Evolutionary conservation across 1,140 invertebrate genomes (phyloP).

Genomic region (Cherax quadricarinatus): DNA sequence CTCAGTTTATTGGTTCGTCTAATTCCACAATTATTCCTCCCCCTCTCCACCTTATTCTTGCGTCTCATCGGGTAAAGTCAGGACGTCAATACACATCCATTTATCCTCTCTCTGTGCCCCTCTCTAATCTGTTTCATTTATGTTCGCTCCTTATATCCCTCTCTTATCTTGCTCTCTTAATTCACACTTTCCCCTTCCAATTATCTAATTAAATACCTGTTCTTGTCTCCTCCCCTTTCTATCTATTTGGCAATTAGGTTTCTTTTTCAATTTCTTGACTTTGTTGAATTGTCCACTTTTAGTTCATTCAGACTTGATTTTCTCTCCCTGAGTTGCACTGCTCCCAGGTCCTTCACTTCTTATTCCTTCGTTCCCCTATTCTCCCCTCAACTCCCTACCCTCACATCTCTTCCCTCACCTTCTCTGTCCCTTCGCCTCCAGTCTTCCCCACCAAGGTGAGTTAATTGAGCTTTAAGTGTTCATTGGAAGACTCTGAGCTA

Average conservation of each 20-base stretch:
- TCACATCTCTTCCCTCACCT: too few relatives aligned
- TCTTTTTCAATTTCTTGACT: slow-evolving; percentile 28
- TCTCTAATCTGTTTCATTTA: not conserved
- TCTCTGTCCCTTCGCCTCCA: too few relatives aligned
- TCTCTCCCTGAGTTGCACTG: not conserved
- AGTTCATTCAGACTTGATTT: slow-evolving; percentile 22
- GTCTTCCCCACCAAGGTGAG: too few relatives aligned
- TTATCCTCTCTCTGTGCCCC: not conserved
- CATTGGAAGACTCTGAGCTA: too few relatives aligned
- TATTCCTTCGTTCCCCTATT: too few relatives aligned
- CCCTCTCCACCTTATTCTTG: not conserved
- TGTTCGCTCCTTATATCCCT: slow-evolving; percentile 5
- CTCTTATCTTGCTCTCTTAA: slow-evolving; percentile 12
- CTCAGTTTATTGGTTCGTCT: not conserved
- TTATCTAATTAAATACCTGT: slow-evolving; percentile 45
- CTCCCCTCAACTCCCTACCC: too few relatives aligned
- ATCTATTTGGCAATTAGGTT: slow-evolving; percentile 42
- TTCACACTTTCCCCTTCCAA: slow-evolving; percentile 36
- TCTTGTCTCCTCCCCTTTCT: slow-evolving; percentile 37
- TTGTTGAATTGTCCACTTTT: slow-evolving; percentile 18
- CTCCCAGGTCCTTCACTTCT: too few relatives aligned
- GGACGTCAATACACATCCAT: not conserved
- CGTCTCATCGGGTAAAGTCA: not conserved
- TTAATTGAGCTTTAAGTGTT: too few relatives aligned
- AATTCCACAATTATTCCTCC: slow-evolving; percentile 8